A percentile compares a stretch with the other conserved stretches of the same genome.
Evolutionary conservation across 2,113 vertebrate species (phyloP).

Genomic region (Rynchops niger): DNA sequence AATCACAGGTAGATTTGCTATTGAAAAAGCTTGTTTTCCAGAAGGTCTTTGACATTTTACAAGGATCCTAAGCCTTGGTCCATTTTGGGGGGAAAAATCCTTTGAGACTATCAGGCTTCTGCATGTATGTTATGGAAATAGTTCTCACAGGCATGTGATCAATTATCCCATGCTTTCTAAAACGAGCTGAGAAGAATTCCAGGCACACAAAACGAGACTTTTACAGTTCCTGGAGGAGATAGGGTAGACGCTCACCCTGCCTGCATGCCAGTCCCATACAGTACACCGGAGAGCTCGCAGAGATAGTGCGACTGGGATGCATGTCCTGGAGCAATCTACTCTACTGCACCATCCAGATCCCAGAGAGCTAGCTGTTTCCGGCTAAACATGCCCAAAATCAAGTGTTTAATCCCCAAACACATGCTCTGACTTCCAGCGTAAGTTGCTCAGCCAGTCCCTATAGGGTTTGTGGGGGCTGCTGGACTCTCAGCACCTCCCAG

Average conservation of each 20-base stretch:
- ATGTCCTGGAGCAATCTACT: background rate
- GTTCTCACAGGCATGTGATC: background rate
- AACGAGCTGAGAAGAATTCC: background rate
- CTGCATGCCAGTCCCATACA: background rate
- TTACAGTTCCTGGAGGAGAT: background rate
- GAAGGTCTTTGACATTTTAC: background rate
- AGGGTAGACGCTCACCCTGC: background rate
- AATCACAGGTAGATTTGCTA: constrained; percentile 28
- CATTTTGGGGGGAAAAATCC: background rate
- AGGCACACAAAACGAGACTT: background rate
- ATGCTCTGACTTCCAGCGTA: background rate
- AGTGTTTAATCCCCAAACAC: background rate
- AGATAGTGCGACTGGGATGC: background rate
- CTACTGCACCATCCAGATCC: background rate
- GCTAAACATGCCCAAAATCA: background rate
- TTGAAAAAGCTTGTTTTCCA: background rate
- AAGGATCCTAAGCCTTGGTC: background rate
- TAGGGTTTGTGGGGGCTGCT: background rate
- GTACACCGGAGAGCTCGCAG: background rate
- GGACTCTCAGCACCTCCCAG: background rate
- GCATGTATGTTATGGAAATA: background rate
- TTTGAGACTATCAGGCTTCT: background rate
- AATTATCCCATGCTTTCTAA: background rate
- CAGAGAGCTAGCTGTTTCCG: background rate
- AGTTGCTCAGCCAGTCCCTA: background rate